Evolutionary conservation across 2,888 invertebrate genomes (phyloP).

Genomic region (Mactromeris polynyma): DNA sequence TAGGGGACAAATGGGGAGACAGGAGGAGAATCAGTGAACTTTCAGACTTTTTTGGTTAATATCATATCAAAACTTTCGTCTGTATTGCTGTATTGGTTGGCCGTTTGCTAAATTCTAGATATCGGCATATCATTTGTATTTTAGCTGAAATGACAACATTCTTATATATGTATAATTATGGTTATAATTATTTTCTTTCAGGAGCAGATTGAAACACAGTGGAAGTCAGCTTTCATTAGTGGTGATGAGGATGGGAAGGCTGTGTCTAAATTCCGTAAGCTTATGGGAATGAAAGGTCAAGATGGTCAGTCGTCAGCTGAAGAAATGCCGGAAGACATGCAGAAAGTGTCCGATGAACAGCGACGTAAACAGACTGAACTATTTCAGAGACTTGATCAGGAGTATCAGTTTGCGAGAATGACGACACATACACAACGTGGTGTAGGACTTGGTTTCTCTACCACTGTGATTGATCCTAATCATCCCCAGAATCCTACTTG

Average conservation of each 20-base stretch:
- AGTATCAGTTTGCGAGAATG: slow-evolving; percentile 97
- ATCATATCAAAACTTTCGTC: too few species aligned
- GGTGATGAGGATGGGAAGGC: slow-evolving; percentile 96
- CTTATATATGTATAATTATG: too few species aligned
- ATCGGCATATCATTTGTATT: too few species aligned
- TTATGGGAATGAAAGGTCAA: slow-evolving; percentile 96
- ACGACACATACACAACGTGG: slow-evolving; percentile 97
- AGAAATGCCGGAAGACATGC: slow-evolving; percentile 54
- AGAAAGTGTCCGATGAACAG: slow-evolving; percentile 79
- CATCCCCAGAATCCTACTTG: slow-evolving; percentile 59
- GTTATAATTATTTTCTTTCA: slow-evolving; percentile 35
- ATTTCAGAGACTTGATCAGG: slow-evolving; percentile 97
- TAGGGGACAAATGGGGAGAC: too few species aligned
- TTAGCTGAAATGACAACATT: too few species aligned
- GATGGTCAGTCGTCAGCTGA: slow-evolving; percentile 75
- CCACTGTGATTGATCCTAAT: slow-evolving; percentile 72
- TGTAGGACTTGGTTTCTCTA: slow-evolving; percentile 88
- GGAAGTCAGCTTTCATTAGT: slow-evolving; percentile 81
- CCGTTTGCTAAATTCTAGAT: too few species aligned
- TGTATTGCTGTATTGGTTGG: too few species aligned
- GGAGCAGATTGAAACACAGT: slow-evolving; percentile 80
- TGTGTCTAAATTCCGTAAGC: slow-evolving; percentile 96
- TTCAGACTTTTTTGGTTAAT: too few species aligned
- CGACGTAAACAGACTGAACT: slow-evolving; percentile 90
- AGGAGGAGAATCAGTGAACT: too few species aligned